Percentiles rank a stretch among this genome's conserved stretches.
Conservation (phyloP, 2,888 invertebrate species). For the Drosophila mayaguana region DNA sequence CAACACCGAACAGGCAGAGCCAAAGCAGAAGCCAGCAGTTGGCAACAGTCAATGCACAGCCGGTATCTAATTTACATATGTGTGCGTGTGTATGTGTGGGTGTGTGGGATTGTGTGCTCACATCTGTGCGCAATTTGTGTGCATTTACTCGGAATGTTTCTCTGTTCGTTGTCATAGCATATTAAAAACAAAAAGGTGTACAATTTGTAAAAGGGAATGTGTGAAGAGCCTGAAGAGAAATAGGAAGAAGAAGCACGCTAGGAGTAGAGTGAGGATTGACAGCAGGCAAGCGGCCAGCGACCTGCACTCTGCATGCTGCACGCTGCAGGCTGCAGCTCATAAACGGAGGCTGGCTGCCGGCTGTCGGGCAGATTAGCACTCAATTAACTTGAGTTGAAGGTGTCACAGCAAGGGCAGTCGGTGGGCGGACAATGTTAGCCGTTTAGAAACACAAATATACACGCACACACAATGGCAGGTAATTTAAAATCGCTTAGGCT, state of each 20-base stretch:
- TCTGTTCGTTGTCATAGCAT: slow-evolving; percentile 27
- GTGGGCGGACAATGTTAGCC: slow-evolving; percentile 17
- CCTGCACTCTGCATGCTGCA: not conserved
- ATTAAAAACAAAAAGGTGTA: slow-evolving; percentile 56
- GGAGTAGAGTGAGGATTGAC: too few relatives aligned
- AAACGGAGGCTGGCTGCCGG: slow-evolving; percentile 6
- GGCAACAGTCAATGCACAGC: slow-evolving; percentile 54
- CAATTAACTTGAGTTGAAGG: slow-evolving; percentile 47
- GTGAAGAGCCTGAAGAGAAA: slow-evolving; percentile 1
- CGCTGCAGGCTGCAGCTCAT: slow-evolving; percentile 25
- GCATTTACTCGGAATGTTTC: slow-evolving; percentile 25
- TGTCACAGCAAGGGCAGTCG: slow-evolving; percentile 24
- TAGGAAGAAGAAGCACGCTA: slow-evolving; percentile 6
- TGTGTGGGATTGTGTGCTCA: slow-evolving; percentile 19
- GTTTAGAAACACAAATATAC: not conserved
- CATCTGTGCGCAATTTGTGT: slow-evolving; percentile 48
- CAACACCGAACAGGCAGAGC: slow-evolving; percentile 18
- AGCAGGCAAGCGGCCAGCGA: slow-evolving; percentile 7
- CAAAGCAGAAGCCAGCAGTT: slow-evolving; percentile 19
- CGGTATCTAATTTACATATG: slow-evolving; percentile 62
- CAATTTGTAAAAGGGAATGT: slow-evolving; percentile 39
- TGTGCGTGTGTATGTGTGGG: not conserved
- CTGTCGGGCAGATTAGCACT: slow-evolving; percentile 42
- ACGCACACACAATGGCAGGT: slow-evolving; percentile 54
- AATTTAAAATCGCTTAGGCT: slow-evolving; percentile 76